phyloP scores from a whole-genome alignment of 2,888 invertebrate species.

The Aphodius granarius region DNA sequence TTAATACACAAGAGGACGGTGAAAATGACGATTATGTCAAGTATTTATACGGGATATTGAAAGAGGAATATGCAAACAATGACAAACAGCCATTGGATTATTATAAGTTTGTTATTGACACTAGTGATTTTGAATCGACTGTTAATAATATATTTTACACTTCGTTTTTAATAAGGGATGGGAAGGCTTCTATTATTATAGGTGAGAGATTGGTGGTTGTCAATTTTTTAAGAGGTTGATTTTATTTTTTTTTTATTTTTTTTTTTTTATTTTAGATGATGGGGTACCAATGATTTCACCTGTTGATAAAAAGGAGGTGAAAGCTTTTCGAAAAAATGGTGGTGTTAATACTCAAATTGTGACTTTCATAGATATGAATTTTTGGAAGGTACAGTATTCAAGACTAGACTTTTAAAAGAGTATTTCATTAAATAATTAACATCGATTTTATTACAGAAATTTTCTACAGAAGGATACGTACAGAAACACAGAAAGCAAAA shows the following conservation, averaged over 20 bases:
- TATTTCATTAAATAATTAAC: neutral
- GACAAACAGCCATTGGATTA: conserved; percentile 57
- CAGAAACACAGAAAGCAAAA: conserved; percentile 34
- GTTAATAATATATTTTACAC: conserved; percentile 68
- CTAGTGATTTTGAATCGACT: conserved; percentile 60
- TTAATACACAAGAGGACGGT: conserved; percentile 57
- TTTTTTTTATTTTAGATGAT: conserved; percentile 38
- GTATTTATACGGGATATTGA: conserved; percentile 56
- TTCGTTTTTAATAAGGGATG: conserved; percentile 65
- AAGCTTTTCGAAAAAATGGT: conserved; percentile 39
- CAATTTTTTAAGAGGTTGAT: neutral
- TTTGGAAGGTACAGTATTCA: conserved; percentile 58
- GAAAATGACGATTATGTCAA: conserved; percentile 60
- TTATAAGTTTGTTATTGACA: conserved; percentile 63
- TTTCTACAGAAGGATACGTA: conserved; percentile 38
- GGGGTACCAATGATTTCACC: conserved; percentile 43
- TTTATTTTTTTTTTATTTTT: neutral
- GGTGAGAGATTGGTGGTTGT: conserved; percentile 48
- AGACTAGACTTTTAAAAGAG: neutral
- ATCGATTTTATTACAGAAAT: conserved; percentile 34
- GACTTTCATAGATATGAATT: conserved; percentile 57
- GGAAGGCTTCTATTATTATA: conserved; percentile 55
- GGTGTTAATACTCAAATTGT: conserved; percentile 60
- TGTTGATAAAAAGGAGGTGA: conserved; percentile 38
- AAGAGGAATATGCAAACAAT: conserved; percentile 51